A percentile compares a stretch with the other conserved stretches of the same genome.
Conservation (phyloP, 1,140 invertebrate genomes). For the Microplitis mediator region DNA sequence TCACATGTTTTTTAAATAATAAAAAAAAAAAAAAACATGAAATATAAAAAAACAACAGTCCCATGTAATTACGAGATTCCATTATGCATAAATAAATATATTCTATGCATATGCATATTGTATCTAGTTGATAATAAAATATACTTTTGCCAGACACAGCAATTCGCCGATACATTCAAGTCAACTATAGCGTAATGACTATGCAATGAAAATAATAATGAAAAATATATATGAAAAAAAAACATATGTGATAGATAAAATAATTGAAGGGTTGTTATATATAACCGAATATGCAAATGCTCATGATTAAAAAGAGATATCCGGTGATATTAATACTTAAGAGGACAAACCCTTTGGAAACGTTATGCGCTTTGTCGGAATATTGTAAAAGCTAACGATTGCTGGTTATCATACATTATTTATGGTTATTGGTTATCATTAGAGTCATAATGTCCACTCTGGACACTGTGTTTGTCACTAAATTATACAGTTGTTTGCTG, state of each 20-base stretch:
- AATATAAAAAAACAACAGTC: not conserved
- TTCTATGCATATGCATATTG: too few relatives aligned
- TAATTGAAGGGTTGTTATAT: not conserved
- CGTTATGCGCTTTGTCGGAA: too few relatives aligned
- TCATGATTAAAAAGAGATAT: not conserved
- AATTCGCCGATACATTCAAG: too few relatives aligned
- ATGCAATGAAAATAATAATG: not conserved
- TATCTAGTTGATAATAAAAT: too few relatives aligned
- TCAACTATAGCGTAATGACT: not conserved
- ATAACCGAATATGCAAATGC: slow-evolving; percentile 5
- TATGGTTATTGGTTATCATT: too few relatives aligned
- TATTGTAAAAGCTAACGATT: too few relatives aligned
- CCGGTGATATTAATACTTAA: not conserved
- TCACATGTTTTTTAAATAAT: not conserved
- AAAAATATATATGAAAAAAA: not conserved
- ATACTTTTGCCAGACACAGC: too few relatives aligned
- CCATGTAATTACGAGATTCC: not conserved
- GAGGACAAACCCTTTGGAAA: not conserved
- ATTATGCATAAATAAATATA: not conserved
- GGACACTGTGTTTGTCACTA: too few relatives aligned
- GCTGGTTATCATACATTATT: too few relatives aligned
- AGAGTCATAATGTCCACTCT: too few relatives aligned
- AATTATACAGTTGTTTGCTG: too few relatives aligned
- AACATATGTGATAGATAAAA: not conserved
- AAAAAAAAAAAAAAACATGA: not conserved